Evolutionary conservation across 2,888 invertebrate species (phyloP).

Genomic region (Nomada ruficornis): DNA sequence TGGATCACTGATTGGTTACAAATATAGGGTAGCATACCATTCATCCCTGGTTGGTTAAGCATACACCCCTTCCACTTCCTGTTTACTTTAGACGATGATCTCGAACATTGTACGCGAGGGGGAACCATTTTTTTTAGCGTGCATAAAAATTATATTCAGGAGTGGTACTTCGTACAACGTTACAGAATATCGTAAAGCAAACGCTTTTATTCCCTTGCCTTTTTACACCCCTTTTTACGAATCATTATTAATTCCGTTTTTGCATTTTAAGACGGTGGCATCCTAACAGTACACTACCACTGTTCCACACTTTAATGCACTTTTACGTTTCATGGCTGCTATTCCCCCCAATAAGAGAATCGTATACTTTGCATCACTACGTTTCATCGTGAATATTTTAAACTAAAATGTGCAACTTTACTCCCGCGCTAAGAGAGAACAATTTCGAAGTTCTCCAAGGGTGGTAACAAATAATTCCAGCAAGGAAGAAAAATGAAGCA

Average conservation of each 20-base stretch:
- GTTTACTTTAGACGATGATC: no score
- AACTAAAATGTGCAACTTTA: not conserved
- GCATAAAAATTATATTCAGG: not conserved
- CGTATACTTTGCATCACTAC: conserved; percentile 13
- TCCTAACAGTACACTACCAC: not conserved
- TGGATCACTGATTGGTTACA: conserved; percentile 10
- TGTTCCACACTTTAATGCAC: not conserved
- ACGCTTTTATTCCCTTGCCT: not conserved
- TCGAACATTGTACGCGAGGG: no score
- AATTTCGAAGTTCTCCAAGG: not conserved
- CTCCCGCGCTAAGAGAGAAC: not conserved
- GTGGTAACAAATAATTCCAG: not conserved
- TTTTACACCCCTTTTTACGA: not conserved
- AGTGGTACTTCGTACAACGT: not conserved
- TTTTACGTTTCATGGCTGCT: not conserved
- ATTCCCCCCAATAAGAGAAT: conserved; percentile 13
- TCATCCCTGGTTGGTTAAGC: not conserved
- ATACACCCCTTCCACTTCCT: not conserved
- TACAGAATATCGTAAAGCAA: not conserved
- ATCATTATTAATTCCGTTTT: conserved; percentile 27
- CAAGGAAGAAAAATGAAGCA: not conserved
- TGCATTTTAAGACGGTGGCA: conserved; percentile 8
- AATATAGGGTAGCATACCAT: not conserved
- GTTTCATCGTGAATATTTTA: conserved; percentile 23
- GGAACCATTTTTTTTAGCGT: not conserved